Base-by-base conservation (phyloP, 2,113 vertebrate species). In the Oceanites oceanicus region DNA sequence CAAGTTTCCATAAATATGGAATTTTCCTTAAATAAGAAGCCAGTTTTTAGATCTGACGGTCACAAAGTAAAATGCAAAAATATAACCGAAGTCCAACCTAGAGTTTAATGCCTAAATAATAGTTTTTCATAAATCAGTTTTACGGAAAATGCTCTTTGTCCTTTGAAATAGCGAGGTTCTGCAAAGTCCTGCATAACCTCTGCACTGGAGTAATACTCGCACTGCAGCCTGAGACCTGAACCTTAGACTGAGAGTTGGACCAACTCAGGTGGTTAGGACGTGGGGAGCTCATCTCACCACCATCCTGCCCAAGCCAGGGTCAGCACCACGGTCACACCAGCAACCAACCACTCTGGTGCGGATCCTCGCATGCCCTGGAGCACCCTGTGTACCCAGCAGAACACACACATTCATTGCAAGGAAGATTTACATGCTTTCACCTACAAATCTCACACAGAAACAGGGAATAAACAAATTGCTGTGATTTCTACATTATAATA, bases 361-460 rank as follows among this genome's bases (percentile, higher is more conserved):
- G 53, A 59, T 29, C 23, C 71, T 52, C 11, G 1, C 27, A 45
- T 0, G 0, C 16, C 44, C 40, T 13, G 7, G 14, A 23, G 11
- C 15, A 53, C 22, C 40, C 61, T 26, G 23, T 1, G 3, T 3
- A 58, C 8, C 19, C 70, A 81, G 45, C 10, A 96, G 74, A 82
- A 72, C 40, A 42, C 47, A 74, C 30, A 53, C 0, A 0, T 9
- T 49, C 73, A 8, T 0, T 34, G 26, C 38, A 72, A 53, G 30
- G 10, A 89, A 52, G 17, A 88, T 62, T 72, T 42, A 78, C n/a
- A 34, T 0, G 0, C 30, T 78, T 79, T 79, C 42, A 67, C 12
- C 45, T 27, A 27, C 11, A 63, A 59, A 78, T 32, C 52, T 77
- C 67, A 70, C 56, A 77, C 7, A 72, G 26, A 74, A 89, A 52